Conservation (phyloP, 2,888 invertebrate species). For the Tridacna crocea region DNA sequence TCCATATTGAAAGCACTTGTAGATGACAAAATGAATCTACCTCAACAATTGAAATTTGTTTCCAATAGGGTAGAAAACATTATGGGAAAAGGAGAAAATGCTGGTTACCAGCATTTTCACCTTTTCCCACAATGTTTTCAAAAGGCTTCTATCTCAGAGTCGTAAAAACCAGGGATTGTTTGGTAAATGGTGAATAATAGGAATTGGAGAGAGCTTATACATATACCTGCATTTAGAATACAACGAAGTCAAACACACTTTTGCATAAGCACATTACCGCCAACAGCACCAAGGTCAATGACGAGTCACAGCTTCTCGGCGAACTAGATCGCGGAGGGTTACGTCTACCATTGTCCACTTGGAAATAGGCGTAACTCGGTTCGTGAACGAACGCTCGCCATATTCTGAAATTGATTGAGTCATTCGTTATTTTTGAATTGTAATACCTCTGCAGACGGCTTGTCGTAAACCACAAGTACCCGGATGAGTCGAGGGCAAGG, state of each 20-base stretch:
- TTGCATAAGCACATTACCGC: neutral
- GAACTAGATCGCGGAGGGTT: neutral
- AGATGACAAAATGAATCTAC: too few relatives aligned
- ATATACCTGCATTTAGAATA: neutral
- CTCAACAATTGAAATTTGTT: too few relatives aligned
- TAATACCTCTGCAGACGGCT: slow-evolving; percentile 68
- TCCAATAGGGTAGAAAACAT: too few relatives aligned
- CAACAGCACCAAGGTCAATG: neutral
- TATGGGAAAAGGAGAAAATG: too few relatives aligned
- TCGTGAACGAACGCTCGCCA: slow-evolving; percentile 65
- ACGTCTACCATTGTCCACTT: neutral
- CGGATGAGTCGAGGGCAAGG: slow-evolving; percentile 68
- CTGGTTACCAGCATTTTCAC: too few relatives aligned
- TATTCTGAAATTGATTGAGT: slow-evolving; percentile 58
- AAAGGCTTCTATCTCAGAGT: too few relatives aligned
- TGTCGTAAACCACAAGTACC: slow-evolving; percentile 74
- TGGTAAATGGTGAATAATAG: too few relatives aligned
- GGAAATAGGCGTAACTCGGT: slow-evolving; percentile 61
- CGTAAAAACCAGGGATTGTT: too few relatives aligned
- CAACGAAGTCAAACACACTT: neutral
- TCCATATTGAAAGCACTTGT: too few relatives aligned
- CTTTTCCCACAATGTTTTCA: too few relatives aligned
- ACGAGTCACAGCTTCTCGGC: neutral
- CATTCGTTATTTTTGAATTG: slow-evolving; percentile 45
- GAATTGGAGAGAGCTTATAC: too few relatives aligned